Conservation (phyloP, 2,888 invertebrate species). For the Crioceris asparagi region DNA sequence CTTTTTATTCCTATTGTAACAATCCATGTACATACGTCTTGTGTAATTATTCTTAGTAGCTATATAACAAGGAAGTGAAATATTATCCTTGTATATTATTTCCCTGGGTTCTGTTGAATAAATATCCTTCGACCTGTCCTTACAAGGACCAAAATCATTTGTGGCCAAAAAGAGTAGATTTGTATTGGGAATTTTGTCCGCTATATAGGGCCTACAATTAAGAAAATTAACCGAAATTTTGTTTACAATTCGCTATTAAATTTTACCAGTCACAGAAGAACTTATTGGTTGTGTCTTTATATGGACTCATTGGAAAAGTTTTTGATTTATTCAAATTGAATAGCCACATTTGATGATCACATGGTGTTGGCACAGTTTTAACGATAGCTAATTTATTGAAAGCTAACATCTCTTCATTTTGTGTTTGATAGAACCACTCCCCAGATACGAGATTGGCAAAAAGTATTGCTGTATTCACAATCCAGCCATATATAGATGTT, state of each 20-base stretch:
- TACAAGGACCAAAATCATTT: constrained; percentile 46
- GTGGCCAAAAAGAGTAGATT: constrained; percentile 70
- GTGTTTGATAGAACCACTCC: constrained; percentile 12
- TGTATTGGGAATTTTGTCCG: constrained; percentile 62
- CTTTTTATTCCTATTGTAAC: constrained; percentile 27
- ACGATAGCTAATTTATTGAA: constrained; percentile 59
- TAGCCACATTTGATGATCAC: constrained; percentile 57
- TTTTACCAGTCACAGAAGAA: constrained; percentile 48
- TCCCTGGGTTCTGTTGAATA: constrained; percentile 30
- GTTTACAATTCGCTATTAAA: background rate
- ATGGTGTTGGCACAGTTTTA: constrained; percentile 72
- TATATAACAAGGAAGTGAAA: constrained; percentile 32
- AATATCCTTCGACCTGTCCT: constrained; percentile 19
- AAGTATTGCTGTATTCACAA: constrained; percentile 19
- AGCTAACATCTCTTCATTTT: constrained; percentile 33
- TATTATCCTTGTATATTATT: constrained; percentile 27
- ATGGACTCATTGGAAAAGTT: constrained; percentile 19
- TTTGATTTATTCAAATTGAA: constrained; percentile 26
- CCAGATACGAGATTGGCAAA: too few relatives aligned
- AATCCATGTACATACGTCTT: constrained; percentile 32
- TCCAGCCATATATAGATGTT: constrained; percentile 33
- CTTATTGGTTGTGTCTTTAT: constrained; percentile 21
- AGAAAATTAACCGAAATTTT: too few relatives aligned
- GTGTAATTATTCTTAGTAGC: constrained; percentile 34
- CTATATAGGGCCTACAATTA: constrained; percentile 55